Base-by-base conservation (phyloP, 2,888 invertebrate genomes). In the Poecilobothrus nobilitatus region DNA sequence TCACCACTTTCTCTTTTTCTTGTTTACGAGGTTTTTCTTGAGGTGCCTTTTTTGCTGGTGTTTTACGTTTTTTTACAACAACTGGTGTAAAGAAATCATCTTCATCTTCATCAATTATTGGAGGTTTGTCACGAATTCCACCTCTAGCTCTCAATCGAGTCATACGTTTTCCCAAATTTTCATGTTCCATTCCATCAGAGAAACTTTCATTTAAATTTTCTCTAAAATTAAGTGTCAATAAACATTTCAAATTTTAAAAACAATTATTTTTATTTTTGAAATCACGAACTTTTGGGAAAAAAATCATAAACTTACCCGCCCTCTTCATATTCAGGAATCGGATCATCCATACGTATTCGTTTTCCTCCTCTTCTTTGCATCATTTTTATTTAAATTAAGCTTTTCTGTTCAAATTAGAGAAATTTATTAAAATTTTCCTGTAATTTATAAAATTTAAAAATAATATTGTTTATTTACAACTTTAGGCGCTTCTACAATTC, bases 291-390 rank as follows among this genome's bases (percentile, higher is more conserved):
- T 5, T 44, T 62, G 0, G 37, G 22, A n/a, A 5, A 67, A 9
- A 66, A 33, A 12, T 20, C 27, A 18, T 84, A 63, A 63, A 20
- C 21, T 61, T 10, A 66, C 65, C 53, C 68, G 63, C 89, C 88
- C 73, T 89, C 90, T 61, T 92, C 92, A 79, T 92, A 94, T 78
- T 94, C 94, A 70, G 91, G 91, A 67, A 93, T 92, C 70, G 92
- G 92, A 81, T 93, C 93, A 82, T 94, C 94, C 92, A 95, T 93
- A 72, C 94, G 91, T 78, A 94, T 94, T 74, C 94, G 86, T 84
- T 94, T 95, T 74, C 94, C 94, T 77, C 93, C 93, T 71, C 90
- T 84, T 72, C 93, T 87, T 81, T 92, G 91, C 91, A 94, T 91
- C 79, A 79, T 78, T 67, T 66, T 75, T 41, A 37, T 37, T 10